phyloP scores from a whole-genome alignment of 1,140 invertebrate genomes.

The Drosophila santomea region DNA sequence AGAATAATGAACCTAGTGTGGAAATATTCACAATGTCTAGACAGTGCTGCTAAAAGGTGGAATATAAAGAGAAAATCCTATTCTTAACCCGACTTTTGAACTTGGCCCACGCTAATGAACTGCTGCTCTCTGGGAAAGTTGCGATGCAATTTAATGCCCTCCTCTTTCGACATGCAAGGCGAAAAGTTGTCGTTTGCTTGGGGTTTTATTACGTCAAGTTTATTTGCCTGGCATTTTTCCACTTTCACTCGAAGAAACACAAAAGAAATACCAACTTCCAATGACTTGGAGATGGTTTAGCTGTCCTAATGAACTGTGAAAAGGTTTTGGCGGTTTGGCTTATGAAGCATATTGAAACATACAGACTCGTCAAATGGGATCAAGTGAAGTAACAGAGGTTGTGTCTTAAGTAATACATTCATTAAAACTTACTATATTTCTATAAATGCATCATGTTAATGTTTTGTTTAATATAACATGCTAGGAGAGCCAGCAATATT shows the following conservation, averaged over 20 bases:
- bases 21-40: slow-evolving; percentile 22
- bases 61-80: slow-evolving; percentile 30
- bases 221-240: slow-evolving; percentile 68
- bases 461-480: no score
- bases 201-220: slow-evolving; percentile 72
- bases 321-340: background rate
- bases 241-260: slow-evolving; percentile 62
- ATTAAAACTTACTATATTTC: no score
- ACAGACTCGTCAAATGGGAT: no score
- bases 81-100: background rate
- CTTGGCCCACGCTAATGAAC: slow-evolving; percentile 31
- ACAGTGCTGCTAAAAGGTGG: slow-evolving; percentile 33
- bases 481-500: no score
- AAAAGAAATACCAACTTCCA: slow-evolving; percentile 32
- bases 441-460: no score
- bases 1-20: slow-evolving; percentile 37
- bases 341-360: background rate
- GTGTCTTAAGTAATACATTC: no score
- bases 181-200: slow-evolving; percentile 52
- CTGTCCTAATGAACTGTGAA: slow-evolving; percentile 9
- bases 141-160: slow-evolving; percentile 28
- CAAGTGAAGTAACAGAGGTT: no score
- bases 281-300: slow-evolving; percentile 12
- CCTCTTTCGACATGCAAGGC: slow-evolving; percentile 36
- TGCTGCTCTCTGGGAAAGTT: slow-evolving; percentile 53